phyloP scores from a whole-genome alignment of 1,140 invertebrate species.

The Cylas formicarius region DNA sequence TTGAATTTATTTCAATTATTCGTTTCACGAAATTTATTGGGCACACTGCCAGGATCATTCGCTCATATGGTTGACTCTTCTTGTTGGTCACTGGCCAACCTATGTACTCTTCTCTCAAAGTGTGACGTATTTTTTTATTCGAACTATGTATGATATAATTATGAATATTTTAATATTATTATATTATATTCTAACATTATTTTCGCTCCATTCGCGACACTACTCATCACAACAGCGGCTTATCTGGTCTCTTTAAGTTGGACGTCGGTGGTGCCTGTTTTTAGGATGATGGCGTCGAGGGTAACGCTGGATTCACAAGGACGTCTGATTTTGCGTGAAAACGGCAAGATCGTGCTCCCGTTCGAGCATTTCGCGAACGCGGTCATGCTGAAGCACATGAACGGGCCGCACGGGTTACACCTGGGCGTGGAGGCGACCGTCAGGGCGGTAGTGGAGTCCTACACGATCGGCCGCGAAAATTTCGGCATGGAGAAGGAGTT shows the following conservation, averaged over 20 bases:
- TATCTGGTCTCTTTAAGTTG: too few relatives aligned
- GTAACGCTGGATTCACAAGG: conserved; percentile 76
- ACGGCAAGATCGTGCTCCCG: conserved; percentile 79
- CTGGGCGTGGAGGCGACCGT: conserved; percentile 73
- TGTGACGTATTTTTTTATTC: too few relatives aligned
- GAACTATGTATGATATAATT: too few relatives aligned
- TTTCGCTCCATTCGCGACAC: too few relatives aligned
- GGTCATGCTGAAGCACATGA: conserved; percentile 83
- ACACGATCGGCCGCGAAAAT: conserved; percentile 72
- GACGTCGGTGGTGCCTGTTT: conserved; percentile 32
- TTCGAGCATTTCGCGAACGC: conserved; percentile 85
- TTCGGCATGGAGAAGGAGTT: conserved; percentile 88
- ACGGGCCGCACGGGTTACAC: conserved; percentile 74
- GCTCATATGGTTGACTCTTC: too few relatives aligned
- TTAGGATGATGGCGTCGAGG: conserved; percentile 74
- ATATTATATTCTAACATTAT: not conserved
- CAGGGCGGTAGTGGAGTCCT: conserved; percentile 74
- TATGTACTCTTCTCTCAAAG: too few relatives aligned
- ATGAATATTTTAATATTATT: not conserved
- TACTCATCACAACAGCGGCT: too few relatives aligned
- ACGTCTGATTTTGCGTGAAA: conserved; percentile 69
- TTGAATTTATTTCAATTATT: too few relatives aligned
- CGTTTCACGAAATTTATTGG: too few relatives aligned
- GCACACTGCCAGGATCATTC: too few relatives aligned
- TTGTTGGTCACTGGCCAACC: too few relatives aligned